Base-by-base conservation (phyloP, 2,113 vertebrate genomes). In the Planiliza haematocheilus region DNA sequence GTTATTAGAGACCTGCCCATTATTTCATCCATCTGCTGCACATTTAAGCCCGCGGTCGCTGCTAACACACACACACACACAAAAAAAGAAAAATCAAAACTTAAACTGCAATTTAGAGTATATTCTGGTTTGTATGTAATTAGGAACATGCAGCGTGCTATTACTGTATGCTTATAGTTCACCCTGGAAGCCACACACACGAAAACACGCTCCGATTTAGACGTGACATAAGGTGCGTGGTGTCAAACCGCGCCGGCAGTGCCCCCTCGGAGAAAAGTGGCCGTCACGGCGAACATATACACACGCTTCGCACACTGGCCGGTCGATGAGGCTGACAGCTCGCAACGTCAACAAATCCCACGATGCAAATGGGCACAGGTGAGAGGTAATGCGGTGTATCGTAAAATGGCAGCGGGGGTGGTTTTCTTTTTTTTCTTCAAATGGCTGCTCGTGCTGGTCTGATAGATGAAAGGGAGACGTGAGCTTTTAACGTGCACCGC, bases 1-100 rank as follows among this genome's bases (percentile, higher is more conserved):
- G 89, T 89, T 87, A 91, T 93, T 91, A 89, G 62, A 77, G 80
- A 89, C 83, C 77, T 88, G 87, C 78, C 73, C 77, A 89, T 90
- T 92, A 89, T 84, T 93, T 84, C 85, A 82, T 87, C 88, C 87
- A 81, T 88, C 87, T 84, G 73, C 74, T 84, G 41, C 70, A 74
- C 79, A 82, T 88, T 82, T 70, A 84, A 88, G 64, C 53, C 56
- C 37, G 55, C 66, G 79, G 70, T 30, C 24, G 24, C 24, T 5
- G 24, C 24, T 30, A 66, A 64, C 50, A 60, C 55, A 67, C 70
- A 57, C 41, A 39, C 51, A 52, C 56, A 20, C 16, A 16, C 67
- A 42, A 56, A 43, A 17, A 42, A 71, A 56, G 24, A 66, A 71
- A 81, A 75, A 70, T 30, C n/a, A 52, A 55, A 76, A 36, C 38